Base-by-base conservation (phyloP, 2,888 invertebrate genomes). In the Meloe dianella region DNA sequence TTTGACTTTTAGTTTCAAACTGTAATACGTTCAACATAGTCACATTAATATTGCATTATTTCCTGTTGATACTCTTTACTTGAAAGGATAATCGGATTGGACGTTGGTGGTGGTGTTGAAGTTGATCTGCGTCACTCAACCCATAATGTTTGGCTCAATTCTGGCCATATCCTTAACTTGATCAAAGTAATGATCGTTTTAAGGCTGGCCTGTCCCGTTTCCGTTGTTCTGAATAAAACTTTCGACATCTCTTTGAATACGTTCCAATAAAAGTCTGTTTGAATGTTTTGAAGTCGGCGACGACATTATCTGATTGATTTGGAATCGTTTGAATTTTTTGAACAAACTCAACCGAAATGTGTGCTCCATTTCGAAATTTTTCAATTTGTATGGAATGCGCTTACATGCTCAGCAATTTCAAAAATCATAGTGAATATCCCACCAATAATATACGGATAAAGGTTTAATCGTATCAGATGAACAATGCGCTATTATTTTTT, bases 11-110 rank as follows among this genome's bases (percentile, higher is more conserved):
- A 65, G 63, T 65, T 65, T 68, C 54, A 68, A 60, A 68, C 58
- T 51, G 60, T 68, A 68, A 65, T 68, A 65, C 64, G 65, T 68
- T 65, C 63, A 63, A 65, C 63, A 63, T 65, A 63, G 57, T 65
- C 63, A 57, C 65, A 68, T 65, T 68, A 68, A 68, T 68, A 68
- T 57, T 63, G 63, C 63, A 65, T 68, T 69, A 69, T 69, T 66
- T 66, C 69, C 65, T 62, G 70, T 72, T 68, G 65, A 67, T 68
- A 65, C 70, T 68, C 70, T 72, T 72, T 70, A 70, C 71, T 67
- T 56, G 60, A 60, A 59, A 61, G 57, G 60, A 57, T 72, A 70
- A 72, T 67, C 67, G 68, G 63, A 68, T 70, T 69, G 65, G 59
- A 56, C 62, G 62, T 61, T 65, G n/a, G 41, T 35, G 41, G 67